Conservation (phyloP, 1,140 invertebrate genomes). For the Scaptomyza pallida region DNA sequence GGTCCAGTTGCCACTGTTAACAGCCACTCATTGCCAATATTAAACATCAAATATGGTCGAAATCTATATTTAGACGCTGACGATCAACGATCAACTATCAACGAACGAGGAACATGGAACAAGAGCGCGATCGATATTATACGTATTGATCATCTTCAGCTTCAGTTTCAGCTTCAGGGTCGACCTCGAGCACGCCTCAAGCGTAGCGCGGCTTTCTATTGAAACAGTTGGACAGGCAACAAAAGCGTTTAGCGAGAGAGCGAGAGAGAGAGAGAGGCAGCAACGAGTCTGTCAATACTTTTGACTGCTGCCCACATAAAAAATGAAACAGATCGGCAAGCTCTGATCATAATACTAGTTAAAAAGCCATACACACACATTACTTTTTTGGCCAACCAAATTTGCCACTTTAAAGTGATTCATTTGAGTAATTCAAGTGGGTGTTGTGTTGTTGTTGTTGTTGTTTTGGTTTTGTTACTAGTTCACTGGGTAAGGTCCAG, state of each 20-base stretch:
- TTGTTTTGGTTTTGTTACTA: background rate
- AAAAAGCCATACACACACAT: background rate
- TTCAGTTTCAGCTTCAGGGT: slow-evolving; percentile 55
- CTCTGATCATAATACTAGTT: slow-evolving; percentile 11
- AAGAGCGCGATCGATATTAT: slow-evolving; percentile 13
- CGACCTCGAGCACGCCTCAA: slow-evolving; percentile 52
- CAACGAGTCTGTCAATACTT: slow-evolving; percentile 5
- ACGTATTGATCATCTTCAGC: slow-evolving; percentile 48
- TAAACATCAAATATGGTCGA: slow-evolving; percentile 78
- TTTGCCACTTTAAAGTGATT: slow-evolving; percentile 46
- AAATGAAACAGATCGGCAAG: slow-evolving; percentile 11
- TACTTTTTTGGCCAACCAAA: slow-evolving; percentile 35
- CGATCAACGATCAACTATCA: slow-evolving; percentile 35
- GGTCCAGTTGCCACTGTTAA: slow-evolving; percentile 45
- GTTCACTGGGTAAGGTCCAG: slow-evolving; percentile 28
- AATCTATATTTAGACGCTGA: slow-evolving; percentile 80
- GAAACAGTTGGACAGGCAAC: slow-evolving; percentile 63
- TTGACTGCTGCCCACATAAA: slow-evolving; percentile 21
- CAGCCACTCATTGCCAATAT: slow-evolving; percentile 70
- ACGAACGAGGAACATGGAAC: background rate
- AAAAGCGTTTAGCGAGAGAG: no score
- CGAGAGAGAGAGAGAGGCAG: no score
- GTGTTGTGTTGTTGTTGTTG: no score
- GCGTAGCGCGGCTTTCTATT: slow-evolving; percentile 68
- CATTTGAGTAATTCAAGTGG: slow-evolving; percentile 25